Percentiles rank a stretch among this genome's conserved stretches.
Conservation (phyloP, 1,140 invertebrate genomes). For the Belonocnema kinseyi region DNA sequence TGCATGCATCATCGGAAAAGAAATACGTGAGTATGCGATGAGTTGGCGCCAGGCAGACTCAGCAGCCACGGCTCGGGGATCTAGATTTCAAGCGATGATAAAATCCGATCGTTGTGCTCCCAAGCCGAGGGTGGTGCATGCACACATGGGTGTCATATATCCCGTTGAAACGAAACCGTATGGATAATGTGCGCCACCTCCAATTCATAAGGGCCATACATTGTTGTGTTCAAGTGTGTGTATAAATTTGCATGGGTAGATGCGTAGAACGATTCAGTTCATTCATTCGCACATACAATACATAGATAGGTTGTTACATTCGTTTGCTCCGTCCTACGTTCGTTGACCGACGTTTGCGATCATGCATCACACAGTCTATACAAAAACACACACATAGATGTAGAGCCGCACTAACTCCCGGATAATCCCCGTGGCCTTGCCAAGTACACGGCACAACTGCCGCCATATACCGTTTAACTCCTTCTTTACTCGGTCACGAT, state of each 20-base stretch:
- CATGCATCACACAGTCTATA: conserved; percentile 54
- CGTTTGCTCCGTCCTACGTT: conserved; percentile 36
- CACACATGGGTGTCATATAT: conserved; percentile 48
- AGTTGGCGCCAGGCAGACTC: conserved; percentile 54
- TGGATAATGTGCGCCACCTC: no score
- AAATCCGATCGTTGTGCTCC: conserved; percentile 44
- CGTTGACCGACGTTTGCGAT: conserved; percentile 62
- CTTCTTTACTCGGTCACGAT: conserved; percentile 60
- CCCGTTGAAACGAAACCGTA: conserved; percentile 25
- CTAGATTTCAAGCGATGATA: conserved; percentile 58
- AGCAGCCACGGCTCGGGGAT: conserved; percentile 49
- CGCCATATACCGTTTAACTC: conserved; percentile 46
- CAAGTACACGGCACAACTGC: conserved; percentile 56
- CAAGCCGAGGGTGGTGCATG: conserved; percentile 42
- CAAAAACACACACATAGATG: no score
- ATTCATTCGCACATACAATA: conserved; percentile 37
- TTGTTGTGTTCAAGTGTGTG: conserved; percentile 17
- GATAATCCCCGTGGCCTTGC: conserved; percentile 64
- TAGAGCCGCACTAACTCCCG: conserved; percentile 51
- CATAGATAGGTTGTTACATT: not conserved
- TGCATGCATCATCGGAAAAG: conserved; percentile 54
- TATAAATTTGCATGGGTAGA: conserved; percentile 37
- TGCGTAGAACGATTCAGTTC: conserved; percentile 29
- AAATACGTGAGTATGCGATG: conserved; percentile 45
- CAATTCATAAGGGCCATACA: not conserved